Evolutionary conservation across 2,797 vertebrate genomes (phyloP), one percentile per base, ranked within the genome.

Genomic region (Sebastes vulpes): DNA sequence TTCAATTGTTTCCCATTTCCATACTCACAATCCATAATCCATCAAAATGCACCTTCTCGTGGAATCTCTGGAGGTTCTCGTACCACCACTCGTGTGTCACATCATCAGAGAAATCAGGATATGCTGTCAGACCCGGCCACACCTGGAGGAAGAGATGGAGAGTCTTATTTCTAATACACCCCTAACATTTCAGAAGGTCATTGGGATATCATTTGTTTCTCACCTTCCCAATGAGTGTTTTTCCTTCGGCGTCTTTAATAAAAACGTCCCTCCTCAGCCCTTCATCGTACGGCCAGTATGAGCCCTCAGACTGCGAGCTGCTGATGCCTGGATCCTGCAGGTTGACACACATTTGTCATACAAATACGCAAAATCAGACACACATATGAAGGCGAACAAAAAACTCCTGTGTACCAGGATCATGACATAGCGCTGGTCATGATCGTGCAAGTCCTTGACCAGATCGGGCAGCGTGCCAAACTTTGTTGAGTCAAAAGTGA

Each of bases 21-120:
- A 28, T 58, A 88, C 97, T 96, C 95, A 98, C 97, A 0, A 98
- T 97, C 97, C 97, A 98, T 16, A 98, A 73, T 4, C 97, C 97
- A 0, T 98, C 97, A 14, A 98, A 98, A 0, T 95, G 95, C 25
- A 98, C 95, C 0, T 87, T 93, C 25, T 95, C 77, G 4, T 98
- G 90, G 80, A 97, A 97, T 18, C 28, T 91, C 88, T 95, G 90
- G 11, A 98, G 94, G 88, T 97, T 98, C 28, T 97, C 96, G 50
- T 96, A 95, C 97, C 97, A 98, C 97, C 97, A 98, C 31, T 96
- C 95, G 0, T 97, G 95, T 0, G 97, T 96, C 56, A 91, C 95
- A 0, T 94, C 90, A 83, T 97, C 90, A 38, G 97, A 97, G 88
- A 98, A 98, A 77, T 98, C 97, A 2, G 97, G 96, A 3, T 95